Evolutionary conservation across 2,888 invertebrate species (phyloP).

Genomic region (Platypus cylindrus): DNA sequence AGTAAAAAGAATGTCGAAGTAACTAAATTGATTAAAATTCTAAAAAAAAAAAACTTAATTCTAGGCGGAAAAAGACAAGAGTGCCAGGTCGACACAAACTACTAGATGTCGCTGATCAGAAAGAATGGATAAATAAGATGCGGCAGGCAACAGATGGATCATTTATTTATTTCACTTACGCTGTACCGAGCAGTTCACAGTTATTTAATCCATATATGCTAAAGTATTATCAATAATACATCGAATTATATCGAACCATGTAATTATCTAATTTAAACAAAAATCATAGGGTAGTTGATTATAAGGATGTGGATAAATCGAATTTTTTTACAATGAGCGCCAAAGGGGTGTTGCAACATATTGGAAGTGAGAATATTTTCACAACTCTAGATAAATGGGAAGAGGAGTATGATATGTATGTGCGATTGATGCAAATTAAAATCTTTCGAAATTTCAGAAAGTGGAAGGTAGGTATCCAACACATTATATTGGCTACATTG

Average conservation of each 20-base stretch:
- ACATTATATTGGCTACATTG: no score
- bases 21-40: no score
- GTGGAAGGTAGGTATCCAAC: slow-evolving; percentile 53
- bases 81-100: slow-evolving; percentile 13
- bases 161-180: slow-evolving; percentile 67
- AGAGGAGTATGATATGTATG: slow-evolving; percentile 67
- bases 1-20: no score
- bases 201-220: slow-evolving; percentile 65
- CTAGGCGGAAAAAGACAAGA: neutral
- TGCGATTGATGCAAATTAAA: slow-evolving; percentile 60
- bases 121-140: slow-evolving; percentile 39
- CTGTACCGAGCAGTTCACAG: slow-evolving; percentile 57
- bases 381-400: slow-evolving; percentile 70
- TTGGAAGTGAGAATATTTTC: slow-evolving; percentile 59
- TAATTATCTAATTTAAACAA: neutral
- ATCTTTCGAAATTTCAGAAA: slow-evolving; percentile 54
- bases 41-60: no score
- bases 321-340: slow-evolving; percentile 73
- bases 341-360: slow-evolving; percentile 70
- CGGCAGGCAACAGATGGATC: slow-evolving; percentile 43
- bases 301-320: slow-evolving; percentile 47
- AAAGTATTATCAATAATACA: slow-evolving; percentile 40
- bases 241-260: no score
- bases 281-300: slow-evolving; percentile 53
- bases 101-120: slow-evolving; percentile 33